phyloP scores from a whole-genome alignment of 2,797 vertebrate species.

The Neomorphus geoffroyi region DNA sequence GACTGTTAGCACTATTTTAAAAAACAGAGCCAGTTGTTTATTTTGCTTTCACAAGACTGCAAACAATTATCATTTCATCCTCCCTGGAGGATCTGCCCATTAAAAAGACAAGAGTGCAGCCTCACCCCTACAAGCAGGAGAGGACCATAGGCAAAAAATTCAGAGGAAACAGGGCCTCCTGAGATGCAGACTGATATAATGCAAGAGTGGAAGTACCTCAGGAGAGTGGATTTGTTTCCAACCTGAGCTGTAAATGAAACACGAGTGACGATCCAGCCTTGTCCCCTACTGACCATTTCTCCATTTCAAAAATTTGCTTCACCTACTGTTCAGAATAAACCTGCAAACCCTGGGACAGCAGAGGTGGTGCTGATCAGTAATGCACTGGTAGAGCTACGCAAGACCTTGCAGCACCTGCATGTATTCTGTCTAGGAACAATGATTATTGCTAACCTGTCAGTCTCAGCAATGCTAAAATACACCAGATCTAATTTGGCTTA shows the following conservation, averaged over 20 bases:
- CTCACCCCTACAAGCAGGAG: neutral
- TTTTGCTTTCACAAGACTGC: constrained; percentile 8
- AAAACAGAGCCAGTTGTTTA: constrained; percentile 49
- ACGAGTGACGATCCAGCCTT: neutral
- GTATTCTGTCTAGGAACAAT: neutral
- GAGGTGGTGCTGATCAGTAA: neutral
- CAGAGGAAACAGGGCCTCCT: neutral
- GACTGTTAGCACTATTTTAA: constrained; percentile 28
- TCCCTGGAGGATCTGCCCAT: neutral
- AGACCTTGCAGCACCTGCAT: neutral
- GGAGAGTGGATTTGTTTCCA: constrained; percentile 21
- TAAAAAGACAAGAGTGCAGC: neutral
- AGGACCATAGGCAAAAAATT: neutral
- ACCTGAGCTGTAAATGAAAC: neutral
- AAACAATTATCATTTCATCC: constrained; percentile 41
- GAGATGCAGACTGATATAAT: neutral
- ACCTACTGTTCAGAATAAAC: constrained; percentile 23
- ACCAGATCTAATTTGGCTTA: constrained; percentile 35
- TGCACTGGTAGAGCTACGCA: neutral
- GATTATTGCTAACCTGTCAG: constrained; percentile 39
- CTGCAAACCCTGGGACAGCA: neutral
- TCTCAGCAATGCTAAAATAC: constrained; percentile 22
- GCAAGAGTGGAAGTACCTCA: neutral
- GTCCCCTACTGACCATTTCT: constrained; percentile 35
- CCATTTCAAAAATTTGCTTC: constrained; percentile 28